Evolutionary conservation across 2,888 invertebrate species (phyloP).

Genomic region (Aelia acuminata): DNA sequence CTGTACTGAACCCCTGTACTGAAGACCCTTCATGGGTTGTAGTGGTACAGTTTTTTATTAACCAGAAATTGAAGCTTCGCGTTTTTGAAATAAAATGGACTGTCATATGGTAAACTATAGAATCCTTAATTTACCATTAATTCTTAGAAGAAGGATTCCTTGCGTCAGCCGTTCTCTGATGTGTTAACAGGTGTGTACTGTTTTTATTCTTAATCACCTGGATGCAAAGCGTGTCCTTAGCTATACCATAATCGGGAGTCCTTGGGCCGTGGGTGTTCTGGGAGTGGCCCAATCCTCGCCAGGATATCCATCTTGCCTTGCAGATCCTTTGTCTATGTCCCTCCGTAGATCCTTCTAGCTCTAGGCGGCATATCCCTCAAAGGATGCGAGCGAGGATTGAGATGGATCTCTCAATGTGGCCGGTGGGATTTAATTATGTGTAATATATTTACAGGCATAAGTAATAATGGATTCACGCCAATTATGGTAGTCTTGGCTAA

Average conservation of each 20-base stretch:
- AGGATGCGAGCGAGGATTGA: not conserved
- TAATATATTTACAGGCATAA: not conserved
- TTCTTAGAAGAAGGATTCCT: too few species aligned
- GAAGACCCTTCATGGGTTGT: too few species aligned
- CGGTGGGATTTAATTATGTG: not conserved
- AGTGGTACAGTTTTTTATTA: too few species aligned
- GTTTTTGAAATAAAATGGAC: too few species aligned
- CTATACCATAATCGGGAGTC: not conserved
- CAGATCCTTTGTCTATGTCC: not conserved
- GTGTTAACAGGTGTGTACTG: too few species aligned
- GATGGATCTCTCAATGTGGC: not conserved
- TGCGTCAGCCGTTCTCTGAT: too few species aligned
- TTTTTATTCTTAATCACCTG: too few species aligned
- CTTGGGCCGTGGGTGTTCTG: not conserved
- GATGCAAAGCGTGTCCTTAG: constrained; percentile 20
- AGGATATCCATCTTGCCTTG: not conserved
- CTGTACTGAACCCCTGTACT: too few species aligned
- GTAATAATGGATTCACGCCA: not conserved
- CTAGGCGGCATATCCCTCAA: not conserved
- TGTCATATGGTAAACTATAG: too few species aligned
- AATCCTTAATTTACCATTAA: too few species aligned
- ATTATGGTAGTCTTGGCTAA: not conserved
- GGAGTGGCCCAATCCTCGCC: not conserved
- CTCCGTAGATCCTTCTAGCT: not conserved
- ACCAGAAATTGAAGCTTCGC: too few species aligned